A percentile compares a stretch with the other conserved stretches of the same genome.
phyloP scores from a whole-genome alignment of 1,140 invertebrate genomes.

The Nephila pilipes region DNA sequence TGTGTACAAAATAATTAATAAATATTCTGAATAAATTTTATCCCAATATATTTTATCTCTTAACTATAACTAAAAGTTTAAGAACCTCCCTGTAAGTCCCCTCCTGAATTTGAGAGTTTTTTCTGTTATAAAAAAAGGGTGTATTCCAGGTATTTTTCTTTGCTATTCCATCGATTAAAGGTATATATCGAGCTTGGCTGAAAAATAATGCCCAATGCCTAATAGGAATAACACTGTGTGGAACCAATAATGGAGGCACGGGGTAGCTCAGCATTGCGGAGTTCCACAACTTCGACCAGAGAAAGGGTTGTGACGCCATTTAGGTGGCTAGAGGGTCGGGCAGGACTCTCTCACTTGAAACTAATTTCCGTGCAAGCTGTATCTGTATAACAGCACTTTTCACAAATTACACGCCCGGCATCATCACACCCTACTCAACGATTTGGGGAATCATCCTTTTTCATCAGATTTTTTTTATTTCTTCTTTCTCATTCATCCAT shows the following conservation, averaged over 20 bases:
- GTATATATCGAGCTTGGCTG: too few species aligned
- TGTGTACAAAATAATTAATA: too few species aligned
- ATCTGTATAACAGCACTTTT: constrained; percentile 36
- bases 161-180: too few species aligned
- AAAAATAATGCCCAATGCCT: too few species aligned
- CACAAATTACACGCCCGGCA: constrained; percentile 46
- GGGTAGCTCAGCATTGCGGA: not conserved
- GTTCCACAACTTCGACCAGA: constrained; percentile 5
- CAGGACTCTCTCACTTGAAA: constrained; percentile 38
- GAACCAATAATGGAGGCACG: not conserved
- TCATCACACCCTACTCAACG: constrained; percentile 25
- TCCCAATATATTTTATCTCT: too few species aligned
- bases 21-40: too few species aligned
- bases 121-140: too few species aligned
- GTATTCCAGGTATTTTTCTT: too few species aligned
- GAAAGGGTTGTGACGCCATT: constrained; percentile 42
- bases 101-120: too few species aligned
- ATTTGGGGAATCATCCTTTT: constrained; percentile 30
- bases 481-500: constrained; percentile 48
- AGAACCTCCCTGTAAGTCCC: too few species aligned
- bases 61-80: too few species aligned
- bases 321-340: constrained; percentile 38
- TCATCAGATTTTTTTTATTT: not conserved
- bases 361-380: constrained; percentile 26
- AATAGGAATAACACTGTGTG: too few species aligned